Percentiles rank a stretch among this genome's conserved stretches.
Evolutionary conservation across 2,113 vertebrate genomes (phyloP).

Genomic region (Antechinus flavipes): DNA sequence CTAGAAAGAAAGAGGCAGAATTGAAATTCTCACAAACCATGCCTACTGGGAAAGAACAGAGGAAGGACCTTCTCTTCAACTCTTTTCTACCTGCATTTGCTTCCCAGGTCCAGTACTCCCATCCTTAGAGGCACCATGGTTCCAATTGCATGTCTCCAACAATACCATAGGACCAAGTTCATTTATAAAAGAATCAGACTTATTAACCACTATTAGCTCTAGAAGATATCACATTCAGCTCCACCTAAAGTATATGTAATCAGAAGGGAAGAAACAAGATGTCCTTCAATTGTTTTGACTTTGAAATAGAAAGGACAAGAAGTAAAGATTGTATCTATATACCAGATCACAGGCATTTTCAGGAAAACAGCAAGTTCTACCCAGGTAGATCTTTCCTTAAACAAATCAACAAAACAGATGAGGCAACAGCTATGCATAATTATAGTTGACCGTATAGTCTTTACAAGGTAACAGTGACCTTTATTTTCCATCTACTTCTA

Average conservation of each 20-base stretch:
- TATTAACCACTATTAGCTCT: background rate
- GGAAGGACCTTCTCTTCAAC: background rate
- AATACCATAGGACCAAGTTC: background rate
- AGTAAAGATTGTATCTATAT: background rate
- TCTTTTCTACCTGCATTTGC: background rate
- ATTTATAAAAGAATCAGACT: background rate
- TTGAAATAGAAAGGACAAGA: background rate
- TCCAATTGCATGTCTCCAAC: background rate
- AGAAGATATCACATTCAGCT: background rate
- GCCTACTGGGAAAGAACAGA: background rate
- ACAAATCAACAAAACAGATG: background rate
- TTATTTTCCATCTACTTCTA: background rate
- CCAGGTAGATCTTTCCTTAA: background rate
- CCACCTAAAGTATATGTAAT: background rate
- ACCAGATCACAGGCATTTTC: background rate
- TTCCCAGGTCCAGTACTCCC: background rate
- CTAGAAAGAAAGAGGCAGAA: background rate
- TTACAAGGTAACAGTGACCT: background rate
- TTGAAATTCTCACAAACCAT: background rate
- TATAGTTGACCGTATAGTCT: background rate
- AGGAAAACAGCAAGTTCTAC: background rate
- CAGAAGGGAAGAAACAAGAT: background rate
- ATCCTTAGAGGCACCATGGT: background rate
- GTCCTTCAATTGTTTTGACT: background rate
- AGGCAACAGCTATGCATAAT: background rate